Evolutionary conservation across 2,113 vertebrate genomes (phyloP).

Genomic region (Vulpes vulpes): DNA sequence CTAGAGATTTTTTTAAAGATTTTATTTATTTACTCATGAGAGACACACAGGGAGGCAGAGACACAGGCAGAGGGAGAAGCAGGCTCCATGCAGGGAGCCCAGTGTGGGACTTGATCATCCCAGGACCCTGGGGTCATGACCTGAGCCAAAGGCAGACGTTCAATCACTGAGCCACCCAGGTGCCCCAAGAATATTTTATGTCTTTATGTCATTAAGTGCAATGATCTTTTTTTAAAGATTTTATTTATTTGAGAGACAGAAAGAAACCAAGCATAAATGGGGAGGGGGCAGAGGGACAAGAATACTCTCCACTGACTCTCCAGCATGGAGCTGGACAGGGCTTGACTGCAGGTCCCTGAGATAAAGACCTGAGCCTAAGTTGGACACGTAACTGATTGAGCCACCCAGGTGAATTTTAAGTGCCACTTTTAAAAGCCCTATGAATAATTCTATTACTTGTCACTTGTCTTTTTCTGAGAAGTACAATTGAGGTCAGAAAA

Average conservation of each 20-base stretch:
- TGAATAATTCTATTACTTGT: conserved; percentile 45
- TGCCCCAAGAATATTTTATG: not conserved
- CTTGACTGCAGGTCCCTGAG: not conserved
- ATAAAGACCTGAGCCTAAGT: not conserved
- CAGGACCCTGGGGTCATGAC: no score
- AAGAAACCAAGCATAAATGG: no score
- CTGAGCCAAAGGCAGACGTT: no score
- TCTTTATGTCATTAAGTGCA: conserved; percentile 26
- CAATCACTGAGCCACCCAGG: no score
- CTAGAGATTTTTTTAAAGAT: not conserved
- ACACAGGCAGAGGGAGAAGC: no score
- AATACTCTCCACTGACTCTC: no score
- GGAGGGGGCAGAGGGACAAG: no score
- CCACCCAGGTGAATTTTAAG: not conserved
- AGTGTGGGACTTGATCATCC: not conserved
- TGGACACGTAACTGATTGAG: not conserved
- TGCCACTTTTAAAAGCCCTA: conserved; percentile 23
- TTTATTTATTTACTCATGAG: no score
- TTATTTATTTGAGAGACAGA: no score
- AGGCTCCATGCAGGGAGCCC: no score
- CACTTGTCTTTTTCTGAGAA: conserved; percentile 47
- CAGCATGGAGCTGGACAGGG: not conserved
- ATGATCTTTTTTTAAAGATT: no score
- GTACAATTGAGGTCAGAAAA: conserved; percentile 63
- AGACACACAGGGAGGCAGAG: no score